Base-by-base conservation (phyloP, 2,888 invertebrate genomes). In the Syritta pipiens region DNA sequence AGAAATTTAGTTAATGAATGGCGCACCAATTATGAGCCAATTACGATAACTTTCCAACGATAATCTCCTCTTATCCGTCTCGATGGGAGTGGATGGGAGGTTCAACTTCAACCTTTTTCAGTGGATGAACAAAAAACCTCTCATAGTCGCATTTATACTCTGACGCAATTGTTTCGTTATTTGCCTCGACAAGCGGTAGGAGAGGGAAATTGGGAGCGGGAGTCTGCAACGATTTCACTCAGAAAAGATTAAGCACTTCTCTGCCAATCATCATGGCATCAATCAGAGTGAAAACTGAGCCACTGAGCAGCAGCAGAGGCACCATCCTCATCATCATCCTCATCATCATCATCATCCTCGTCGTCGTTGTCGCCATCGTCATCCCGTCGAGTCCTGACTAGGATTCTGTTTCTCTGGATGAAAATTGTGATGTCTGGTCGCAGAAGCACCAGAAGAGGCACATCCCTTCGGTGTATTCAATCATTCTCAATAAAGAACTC, bases 401-500 rank as follows among this genome's bases (percentile, higher is more conserved):
- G n/a, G n/a, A n/a, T n/a, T n/a, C 3, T 37, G 37, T 14, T 17
- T 17, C 19, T 19, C 12, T 48, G 14, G 22, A 40, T 68, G 14
- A 44, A n/a, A 32, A 42, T 26, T 14, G 7, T 14, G 4, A 35
- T 12, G 6, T 6, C 14, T 20, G 26, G 26, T 20, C 20, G n/a
- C 9, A 17, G n/a, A 6, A 49, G 32, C 20, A 9, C 17, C 3
- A n/a, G 12, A 24, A 12, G 7, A 44, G 6, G 12, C 12, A 4
- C 37, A 17, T 63, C 35, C 17, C 51, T 53, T 35, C 6, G 26
- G 30, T 35, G 32, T 35, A 49, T 68, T 60, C 62, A 62, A 68
- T 75, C 75, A 68, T 55, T 75, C 55, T 75, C 62, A 68, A 75
- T 75, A 62, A 75, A 68, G 55, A 55, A 55, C 30, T 51, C 57